phyloP scores from a whole-genome alignment of 2,888 invertebrate species.

The Torymus texanus region DNA sequence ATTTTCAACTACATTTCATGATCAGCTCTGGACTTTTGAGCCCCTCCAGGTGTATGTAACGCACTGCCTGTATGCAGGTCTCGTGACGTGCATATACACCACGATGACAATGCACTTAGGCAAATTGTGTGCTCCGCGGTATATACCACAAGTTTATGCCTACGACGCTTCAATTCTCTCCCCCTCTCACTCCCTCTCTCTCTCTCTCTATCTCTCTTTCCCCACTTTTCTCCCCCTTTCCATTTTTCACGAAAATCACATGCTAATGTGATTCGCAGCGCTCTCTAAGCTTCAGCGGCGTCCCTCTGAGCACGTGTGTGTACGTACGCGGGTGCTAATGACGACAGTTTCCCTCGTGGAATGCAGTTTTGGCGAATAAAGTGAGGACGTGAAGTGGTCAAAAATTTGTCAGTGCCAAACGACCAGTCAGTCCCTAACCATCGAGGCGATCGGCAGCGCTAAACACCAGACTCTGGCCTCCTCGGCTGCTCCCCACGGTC shows the following conservation, averaged over 20 bases:
- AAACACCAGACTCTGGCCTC: neutral
- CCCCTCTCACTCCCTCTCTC: neutral
- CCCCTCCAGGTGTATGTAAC: too few relatives aligned
- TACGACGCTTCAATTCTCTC: neutral
- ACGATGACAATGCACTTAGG: conserved; percentile 42
- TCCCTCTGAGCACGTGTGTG: neutral
- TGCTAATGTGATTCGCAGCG: conserved; percentile 38
- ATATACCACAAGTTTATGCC: neutral
- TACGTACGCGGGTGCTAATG: neutral
- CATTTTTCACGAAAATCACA: conserved; percentile 31
- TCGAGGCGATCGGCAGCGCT: conserved; percentile 25
- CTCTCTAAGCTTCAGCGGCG: neutral
- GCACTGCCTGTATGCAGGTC: too few relatives aligned
- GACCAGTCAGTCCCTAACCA: conserved; percentile 46
- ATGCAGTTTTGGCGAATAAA: conserved; percentile 32
- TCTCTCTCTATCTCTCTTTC: neutral
- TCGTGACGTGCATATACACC: neutral
- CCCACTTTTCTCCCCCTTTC: neutral
- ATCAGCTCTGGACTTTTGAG: too few relatives aligned
- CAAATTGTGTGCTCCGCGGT: conserved; percentile 21
- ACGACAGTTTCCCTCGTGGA: conserved; percentile 13
- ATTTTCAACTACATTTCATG: neutral
- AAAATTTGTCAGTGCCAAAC: conserved; percentile 40
- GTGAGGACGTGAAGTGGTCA: conserved; percentile 7
- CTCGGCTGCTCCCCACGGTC: neutral